Base-by-base conservation (phyloP, 2,888 invertebrate genomes). In the Serripes groenlandicus region DNA sequence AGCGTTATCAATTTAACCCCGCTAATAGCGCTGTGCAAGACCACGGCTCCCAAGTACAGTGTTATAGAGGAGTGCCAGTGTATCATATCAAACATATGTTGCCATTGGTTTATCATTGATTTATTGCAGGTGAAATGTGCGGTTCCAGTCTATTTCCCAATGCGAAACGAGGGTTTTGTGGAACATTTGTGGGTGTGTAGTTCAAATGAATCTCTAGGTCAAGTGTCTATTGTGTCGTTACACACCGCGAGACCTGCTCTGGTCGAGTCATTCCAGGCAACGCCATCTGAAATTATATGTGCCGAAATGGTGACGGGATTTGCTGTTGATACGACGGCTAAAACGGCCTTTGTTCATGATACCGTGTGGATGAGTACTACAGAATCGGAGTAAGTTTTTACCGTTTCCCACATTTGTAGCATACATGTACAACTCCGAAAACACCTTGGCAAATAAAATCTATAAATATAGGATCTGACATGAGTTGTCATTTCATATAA, bases 351-450 rank as follows among this genome's bases (percentile, higher is more conserved):
- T 81, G 81, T 83, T 4, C 93, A 93, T 23, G 94, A 95, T 80
- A 94, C 94, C 69, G 97, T 98, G n/a, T 98, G 98, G 98, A 97
- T 98, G 96, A 98, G 98, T 75, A 98, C 98, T 11, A 97, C 97
- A 89, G 97, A 97, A 90, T 96, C 97, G 91, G 97, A 95, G 96
- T 96, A 91, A 91, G 93, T 87, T 3, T 15, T 23, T 62, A n/a
- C 32, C 7, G 3, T 15, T 56, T 56, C 1, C 56, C 26, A 23
- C 2, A 11, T n/a, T n/a, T 26, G 11, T n/a, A n/a, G 5, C 5
- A 23, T 23, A 5, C n/a, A 56, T 49, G 49, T 42, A 15, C 42
- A 42, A 42, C 15, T 42, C 9, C 9, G 15, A 42, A 42, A 42
- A 7, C 9, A 42, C 15, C 42, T 42, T 42, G 42, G 15, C 42